Percentiles rank a stretch among this genome's conserved stretches.
These are phyloP conservation scores for Eremophila alpestris DNA, from an alignment of 2,797 vertebrate genomes.

Conservation along the genomic window DNA sequence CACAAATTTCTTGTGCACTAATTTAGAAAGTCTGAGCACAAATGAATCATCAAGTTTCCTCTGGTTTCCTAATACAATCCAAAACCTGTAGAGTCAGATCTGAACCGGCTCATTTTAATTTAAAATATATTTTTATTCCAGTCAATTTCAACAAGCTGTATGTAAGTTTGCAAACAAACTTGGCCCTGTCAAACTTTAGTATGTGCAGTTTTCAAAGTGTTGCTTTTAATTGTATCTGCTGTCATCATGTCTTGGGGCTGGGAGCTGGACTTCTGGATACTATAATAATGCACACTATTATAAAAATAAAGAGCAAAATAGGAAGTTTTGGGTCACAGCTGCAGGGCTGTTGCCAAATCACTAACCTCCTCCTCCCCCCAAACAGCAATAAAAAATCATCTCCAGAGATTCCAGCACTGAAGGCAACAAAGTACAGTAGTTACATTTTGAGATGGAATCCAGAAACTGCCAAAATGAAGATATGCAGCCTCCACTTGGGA, in stretches of 20 bases:
- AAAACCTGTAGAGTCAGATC: not conserved
- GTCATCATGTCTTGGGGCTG: conserved; percentile 11
- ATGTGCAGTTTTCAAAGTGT: not conserved
- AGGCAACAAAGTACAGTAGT: conserved; percentile 60
- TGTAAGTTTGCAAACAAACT: conserved; percentile 12
- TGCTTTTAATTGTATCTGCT: conserved; percentile 49
- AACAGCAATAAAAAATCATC: conserved; percentile 54
- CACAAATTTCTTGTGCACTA: not conserved
- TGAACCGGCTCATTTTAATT: not conserved
- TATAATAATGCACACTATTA: not conserved
- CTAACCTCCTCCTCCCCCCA: not conserved
- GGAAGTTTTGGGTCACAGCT: conserved; percentile 51
- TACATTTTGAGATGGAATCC: conserved; percentile 60
- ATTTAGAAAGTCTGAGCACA: conserved; percentile 17
- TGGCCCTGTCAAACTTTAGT: conserved; percentile 25
- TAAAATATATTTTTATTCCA: not conserved
- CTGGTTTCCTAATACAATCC: not conserved
- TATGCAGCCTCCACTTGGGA: conserved; percentile 61
- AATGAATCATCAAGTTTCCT: not conserved
- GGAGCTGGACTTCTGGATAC: conserved; percentile 32
- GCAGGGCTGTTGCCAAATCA: conserved; percentile 39
- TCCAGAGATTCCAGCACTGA: conserved; percentile 47
- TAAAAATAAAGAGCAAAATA: conserved; percentile 37
- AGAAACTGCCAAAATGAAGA: conserved; percentile 66
- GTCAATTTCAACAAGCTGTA: not conserved